phyloP scores from a whole-genome alignment of 1,140 invertebrate species.

The Achroia grisella region DNA sequence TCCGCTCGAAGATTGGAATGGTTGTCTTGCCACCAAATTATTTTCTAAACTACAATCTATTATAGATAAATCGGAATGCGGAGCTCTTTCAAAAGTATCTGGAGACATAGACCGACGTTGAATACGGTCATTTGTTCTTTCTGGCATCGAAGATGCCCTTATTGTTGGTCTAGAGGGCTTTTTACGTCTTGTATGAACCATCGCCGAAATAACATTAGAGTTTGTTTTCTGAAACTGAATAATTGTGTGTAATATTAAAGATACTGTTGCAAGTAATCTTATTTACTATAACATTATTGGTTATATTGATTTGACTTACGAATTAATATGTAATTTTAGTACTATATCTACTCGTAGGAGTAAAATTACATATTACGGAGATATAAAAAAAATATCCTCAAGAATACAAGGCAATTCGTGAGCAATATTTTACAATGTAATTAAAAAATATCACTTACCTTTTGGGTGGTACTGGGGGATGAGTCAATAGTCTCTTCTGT shows the following conservation, averaged over 20 bases:
- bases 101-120: slow-evolving; percentile 60
- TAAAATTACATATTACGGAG: too few relatives aligned
- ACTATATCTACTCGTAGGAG: too few relatives aligned
- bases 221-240: slow-evolving; percentile 50
- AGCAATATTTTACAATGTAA: slow-evolving; percentile 7
- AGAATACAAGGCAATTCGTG: too few relatives aligned
- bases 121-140: slow-evolving; percentile 38
- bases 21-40: slow-evolving; percentile 24
- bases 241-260: too few relatives aligned
- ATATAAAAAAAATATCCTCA: too few relatives aligned
- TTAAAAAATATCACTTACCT: slow-evolving; percentile 24
- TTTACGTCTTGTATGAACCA: slow-evolving; percentile 49
- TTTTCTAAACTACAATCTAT: slow-evolving; percentile 48
- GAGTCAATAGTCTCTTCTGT: slow-evolving; percentile 56
- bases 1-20: slow-evolving; percentile 35
- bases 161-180: slow-evolving; percentile 45
- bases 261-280: too few relatives aligned
- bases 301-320: too few relatives aligned
- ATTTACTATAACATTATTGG: too few relatives aligned
- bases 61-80: slow-evolving; percentile 56
- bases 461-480: slow-evolving; percentile 33
- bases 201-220: slow-evolving; percentile 48
- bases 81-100: slow-evolving; percentile 57
- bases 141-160: slow-evolving; percentile 34
- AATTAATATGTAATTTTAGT: too few relatives aligned